Evolutionary conservation across 2,113 vertebrate species (phyloP), one percentile per base, ranked within the genome.

Genomic region (Passerina amoena): DNA sequence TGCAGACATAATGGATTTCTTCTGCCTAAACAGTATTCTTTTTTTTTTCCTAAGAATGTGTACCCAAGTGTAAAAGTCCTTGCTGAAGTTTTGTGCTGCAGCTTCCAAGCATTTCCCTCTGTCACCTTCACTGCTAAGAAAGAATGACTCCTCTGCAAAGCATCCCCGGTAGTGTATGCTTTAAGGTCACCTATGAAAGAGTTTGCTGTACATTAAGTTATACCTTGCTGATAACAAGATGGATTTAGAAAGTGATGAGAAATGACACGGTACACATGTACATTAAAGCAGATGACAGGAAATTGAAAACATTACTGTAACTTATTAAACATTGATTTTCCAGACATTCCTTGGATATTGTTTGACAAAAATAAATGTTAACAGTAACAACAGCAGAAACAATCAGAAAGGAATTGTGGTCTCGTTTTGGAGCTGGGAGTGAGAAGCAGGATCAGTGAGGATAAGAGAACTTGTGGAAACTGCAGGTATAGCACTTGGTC

Each of bases 301-400:
- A 97, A 97, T 96, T 97, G 95, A 97, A 97, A 96, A 96, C 88
- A 97, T 97, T 96, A 94, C 92, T 86, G 56, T 92, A 95, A 95
- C 90, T 98, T 98, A 97, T 96, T 97, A 97, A 95, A 78, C 97
- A 97, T 96, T 97, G 94, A 97, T 97, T 97, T 97, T 95, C 86
- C 33, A 94, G 83, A 94, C 82, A 95, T 96, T 96, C 80, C 71
- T 96, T 97, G 80, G 80, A 97, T 95, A 95, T 89, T 81, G 23
- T 89, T 97, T 94, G 88, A 97, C 23, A 5, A 91, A 97, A 97
- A 97, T 69, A 97, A 97, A 96, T 96, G 89, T 86, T 92, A 96
- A 83, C 84, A 77, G 73, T 64, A 96, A 94, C 87, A 85, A 37
- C 70, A 94, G 35, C 48, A 82, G 72, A 95, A 88, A 94, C 78